Percentiles rank a stretch among this genome's conserved stretches.
phyloP scores from a whole-genome alignment of 2,888 invertebrate genomes.

The Cosmopolites sordidus region DNA sequence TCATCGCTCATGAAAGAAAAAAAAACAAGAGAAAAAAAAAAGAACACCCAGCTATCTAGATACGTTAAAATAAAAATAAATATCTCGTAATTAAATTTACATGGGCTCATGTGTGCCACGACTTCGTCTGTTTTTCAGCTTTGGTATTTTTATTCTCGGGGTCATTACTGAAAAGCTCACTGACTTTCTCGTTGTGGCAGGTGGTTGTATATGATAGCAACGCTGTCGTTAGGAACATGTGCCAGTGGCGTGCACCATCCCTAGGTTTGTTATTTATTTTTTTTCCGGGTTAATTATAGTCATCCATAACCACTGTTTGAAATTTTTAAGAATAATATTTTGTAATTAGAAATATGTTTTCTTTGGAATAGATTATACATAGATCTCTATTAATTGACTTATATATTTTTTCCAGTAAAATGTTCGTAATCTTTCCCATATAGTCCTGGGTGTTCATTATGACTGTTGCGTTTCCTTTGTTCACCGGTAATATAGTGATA shows the following conservation, averaged over 20 bases:
- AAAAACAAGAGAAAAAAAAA: no score
- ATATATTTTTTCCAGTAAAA: no score
- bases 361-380: no score
- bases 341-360: no score
- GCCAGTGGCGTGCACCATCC: conserved; percentile 9
- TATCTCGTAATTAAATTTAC: conserved; percentile 17
- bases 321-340: no score
- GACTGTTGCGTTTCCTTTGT: no score
- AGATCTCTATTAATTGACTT: no score
- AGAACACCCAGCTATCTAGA: no score
- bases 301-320: neutral
- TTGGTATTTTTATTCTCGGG: conserved; percentile 10
- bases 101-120: conserved; percentile 19
- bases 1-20: no score
- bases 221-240: conserved; percentile 3
- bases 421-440: no score
- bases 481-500: no score
- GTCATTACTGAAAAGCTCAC: conserved; percentile 24
- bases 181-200: conserved; percentile 33
- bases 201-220: conserved; percentile 24
- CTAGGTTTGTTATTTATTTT: neutral
- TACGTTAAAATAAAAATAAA: conserved; percentile 23
- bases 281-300: neutral
- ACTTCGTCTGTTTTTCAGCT: conserved; percentile 19
- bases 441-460: no score